Evolutionary conservation across 2,888 invertebrate genomes (phyloP).

Genomic region (Eremobia ochroleuca): DNA sequence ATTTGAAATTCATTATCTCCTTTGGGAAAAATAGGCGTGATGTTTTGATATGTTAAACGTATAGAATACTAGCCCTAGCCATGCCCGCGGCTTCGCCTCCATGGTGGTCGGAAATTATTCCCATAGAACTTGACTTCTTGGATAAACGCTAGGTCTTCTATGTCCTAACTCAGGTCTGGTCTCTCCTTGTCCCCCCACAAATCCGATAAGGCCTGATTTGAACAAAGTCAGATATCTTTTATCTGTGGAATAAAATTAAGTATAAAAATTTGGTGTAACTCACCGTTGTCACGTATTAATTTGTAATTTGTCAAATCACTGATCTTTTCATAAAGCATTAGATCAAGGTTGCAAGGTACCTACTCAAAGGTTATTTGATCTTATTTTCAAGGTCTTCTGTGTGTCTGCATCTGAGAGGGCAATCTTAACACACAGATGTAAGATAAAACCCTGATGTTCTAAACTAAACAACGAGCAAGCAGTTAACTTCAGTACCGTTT

Average conservation of each 20-base stretch:
- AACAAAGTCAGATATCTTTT: too few species aligned
- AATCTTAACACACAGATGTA: background rate
- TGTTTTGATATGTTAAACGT: background rate
- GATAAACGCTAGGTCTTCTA: background rate
- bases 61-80: background rate
- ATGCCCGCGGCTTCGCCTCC: background rate
- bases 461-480: background rate
- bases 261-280: background rate
- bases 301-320: constrained; percentile 16
- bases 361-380: constrained; percentile 9
- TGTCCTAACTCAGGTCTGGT: background rate
- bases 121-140: background rate
- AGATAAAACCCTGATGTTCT: too few species aligned
- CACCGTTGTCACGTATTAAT: background rate
- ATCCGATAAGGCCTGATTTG: too few species aligned
- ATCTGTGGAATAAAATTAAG: too few species aligned
- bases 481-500: background rate
- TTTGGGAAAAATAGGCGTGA: background rate
- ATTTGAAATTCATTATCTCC: background rate
- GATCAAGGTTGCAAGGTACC: background rate
- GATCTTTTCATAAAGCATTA: constrained; percentile 1
- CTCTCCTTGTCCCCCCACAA: too few species aligned
- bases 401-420: background rate
- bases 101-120: background rate
- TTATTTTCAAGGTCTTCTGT: background rate